Conservation (phyloP, 2,113 vertebrate species). For the Alethe diademata region DNA sequence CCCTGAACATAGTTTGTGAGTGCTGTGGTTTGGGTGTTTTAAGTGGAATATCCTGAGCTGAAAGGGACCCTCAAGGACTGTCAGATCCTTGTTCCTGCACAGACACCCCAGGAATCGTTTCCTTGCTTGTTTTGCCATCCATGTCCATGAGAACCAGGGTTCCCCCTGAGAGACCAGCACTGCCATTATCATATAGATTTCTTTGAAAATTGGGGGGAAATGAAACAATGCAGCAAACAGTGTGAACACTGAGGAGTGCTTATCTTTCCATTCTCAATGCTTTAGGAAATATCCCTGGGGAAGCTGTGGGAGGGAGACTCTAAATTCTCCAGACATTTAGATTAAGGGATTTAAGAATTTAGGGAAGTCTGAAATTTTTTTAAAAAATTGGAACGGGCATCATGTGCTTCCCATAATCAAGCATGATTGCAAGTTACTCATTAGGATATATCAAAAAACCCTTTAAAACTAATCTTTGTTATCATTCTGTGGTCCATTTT, state of each 20-base stretch:
- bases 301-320: conserved; percentile 10
- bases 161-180: not conserved
- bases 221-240: not conserved
- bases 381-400: not conserved
- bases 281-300: conserved; percentile 11
- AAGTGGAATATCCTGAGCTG: not conserved
- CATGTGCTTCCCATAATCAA: not conserved
- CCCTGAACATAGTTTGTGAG: not conserved
- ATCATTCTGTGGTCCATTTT: not conserved
- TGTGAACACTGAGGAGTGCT: not conserved
- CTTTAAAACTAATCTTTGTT: not conserved
- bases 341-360: conserved; percentile 1
- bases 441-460: not conserved
- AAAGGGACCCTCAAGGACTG: not conserved
- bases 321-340: not conserved
- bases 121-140: not conserved
- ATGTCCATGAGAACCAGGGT: not conserved
- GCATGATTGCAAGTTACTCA: not conserved
- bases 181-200: not conserved
- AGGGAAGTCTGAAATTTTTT: not conserved
- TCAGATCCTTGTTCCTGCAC: not conserved
- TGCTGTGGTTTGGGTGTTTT: not conserved
- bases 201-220: conserved; percentile 9
- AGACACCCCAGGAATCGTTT: not conserved
- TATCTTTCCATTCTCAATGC: not conserved